Conservation (phyloP, 2,797 vertebrate genomes). For the Chloroceryle amazona region DNA sequence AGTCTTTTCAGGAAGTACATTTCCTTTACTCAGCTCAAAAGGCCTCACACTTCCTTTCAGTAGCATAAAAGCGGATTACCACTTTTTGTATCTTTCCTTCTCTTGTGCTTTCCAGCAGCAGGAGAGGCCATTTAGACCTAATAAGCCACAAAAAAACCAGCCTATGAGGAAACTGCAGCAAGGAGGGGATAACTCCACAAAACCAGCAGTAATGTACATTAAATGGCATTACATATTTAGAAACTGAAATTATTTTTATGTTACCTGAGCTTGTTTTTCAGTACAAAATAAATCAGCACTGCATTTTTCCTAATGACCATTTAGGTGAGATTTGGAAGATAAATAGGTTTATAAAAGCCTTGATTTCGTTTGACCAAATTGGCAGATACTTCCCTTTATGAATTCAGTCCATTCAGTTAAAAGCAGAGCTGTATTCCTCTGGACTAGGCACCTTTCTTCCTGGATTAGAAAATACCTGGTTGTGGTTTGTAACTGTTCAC, state of each 20-base stretch:
- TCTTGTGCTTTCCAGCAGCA: not conserved
- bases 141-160: not conserved
- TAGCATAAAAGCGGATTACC: not conserved
- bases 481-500: not conserved
- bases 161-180: not conserved
- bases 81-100: not conserved
- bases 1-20: conserved; percentile 21
- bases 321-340: not conserved
- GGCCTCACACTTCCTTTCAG: conserved; percentile 1
- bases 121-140: not conserved
- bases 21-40: conserved; percentile 33
- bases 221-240: not conserved
- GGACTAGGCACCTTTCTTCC: not conserved
- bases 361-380: not conserved
- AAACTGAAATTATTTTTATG: not conserved
- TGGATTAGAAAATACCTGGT: not conserved
- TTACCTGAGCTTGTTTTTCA: not conserved
- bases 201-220: not conserved
- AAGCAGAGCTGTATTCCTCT: not conserved
- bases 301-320: not conserved
- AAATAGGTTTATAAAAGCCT: not conserved
- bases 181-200: not conserved
- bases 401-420: not conserved
- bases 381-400: not conserved
- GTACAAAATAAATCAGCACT: not conserved